Evolutionary conservation across 2,113 vertebrate species (phyloP).

Genomic region (Leiothrix lutea): DNA sequence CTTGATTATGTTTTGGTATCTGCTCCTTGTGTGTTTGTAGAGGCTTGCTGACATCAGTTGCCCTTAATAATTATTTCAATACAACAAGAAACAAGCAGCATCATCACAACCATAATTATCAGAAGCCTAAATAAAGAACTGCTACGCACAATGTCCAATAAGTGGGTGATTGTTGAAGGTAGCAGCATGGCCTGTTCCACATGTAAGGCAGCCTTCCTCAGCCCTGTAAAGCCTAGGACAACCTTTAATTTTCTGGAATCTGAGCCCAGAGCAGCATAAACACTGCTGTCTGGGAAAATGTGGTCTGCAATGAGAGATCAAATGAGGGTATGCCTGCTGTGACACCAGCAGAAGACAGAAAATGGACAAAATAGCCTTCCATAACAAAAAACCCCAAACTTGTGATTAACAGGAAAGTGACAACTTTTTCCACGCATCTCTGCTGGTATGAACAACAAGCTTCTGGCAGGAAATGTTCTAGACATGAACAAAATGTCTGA

Average conservation of each 20-base stretch:
- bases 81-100: neutral
- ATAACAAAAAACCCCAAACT: neutral
- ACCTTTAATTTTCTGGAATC: neutral
- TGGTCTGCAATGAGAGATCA: neutral
- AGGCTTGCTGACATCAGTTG: neutral
- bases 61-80: neutral
- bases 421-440: neutral
- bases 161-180: neutral
- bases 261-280: neutral
- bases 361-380: neutral
- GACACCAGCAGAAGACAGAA: neutral
- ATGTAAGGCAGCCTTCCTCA: fast-evolving
- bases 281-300: neutral
- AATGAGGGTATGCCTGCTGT: neutral
- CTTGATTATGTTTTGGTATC: neutral
- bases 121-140: neutral
- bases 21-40: neutral
- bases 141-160: neutral
- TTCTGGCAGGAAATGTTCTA: neutral
- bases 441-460: neutral
- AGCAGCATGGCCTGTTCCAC: neutral
- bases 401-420: neutral
- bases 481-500: neutral
- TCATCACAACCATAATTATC: neutral
- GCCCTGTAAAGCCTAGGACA: neutral